Percentiles rank a stretch among this genome's conserved stretches.
Conservation (phyloP, 2,113 vertebrate genomes). For the Hypomesus transpacificus region DNA sequence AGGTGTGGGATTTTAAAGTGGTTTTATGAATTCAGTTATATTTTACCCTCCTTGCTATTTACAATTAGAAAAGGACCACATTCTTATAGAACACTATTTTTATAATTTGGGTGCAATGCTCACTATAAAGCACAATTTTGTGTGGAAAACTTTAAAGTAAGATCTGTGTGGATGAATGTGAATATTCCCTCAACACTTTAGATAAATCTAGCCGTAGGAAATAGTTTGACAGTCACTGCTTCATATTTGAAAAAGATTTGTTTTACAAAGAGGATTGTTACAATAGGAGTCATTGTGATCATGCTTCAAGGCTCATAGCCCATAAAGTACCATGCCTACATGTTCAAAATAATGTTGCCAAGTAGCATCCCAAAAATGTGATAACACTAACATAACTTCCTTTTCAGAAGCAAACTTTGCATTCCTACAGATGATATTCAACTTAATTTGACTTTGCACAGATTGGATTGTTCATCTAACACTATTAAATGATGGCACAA, state of each 20-base stretch:
- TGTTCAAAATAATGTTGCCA: neutral
- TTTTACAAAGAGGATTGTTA: conserved; percentile 26
- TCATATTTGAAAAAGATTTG: conserved; percentile 10
- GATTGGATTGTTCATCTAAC: conserved; percentile 40
- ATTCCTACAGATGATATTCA: conserved; percentile 10
- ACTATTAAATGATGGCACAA: conserved; percentile 51
- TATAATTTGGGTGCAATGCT: conserved; percentile 35
- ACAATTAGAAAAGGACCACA: conserved; percentile 33
- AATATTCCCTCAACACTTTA: conserved; percentile 29
- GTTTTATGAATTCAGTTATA: conserved; percentile 21
- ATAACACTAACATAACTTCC: conserved; percentile 16
- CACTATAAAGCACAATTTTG: conserved; percentile 32
- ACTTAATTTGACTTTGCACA: conserved; percentile 37
- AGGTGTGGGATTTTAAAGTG: conserved; percentile 28
- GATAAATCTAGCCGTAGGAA: conserved; percentile 32
- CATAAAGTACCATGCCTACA: conserved; percentile 7
- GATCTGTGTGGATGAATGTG: conserved; percentile 25
- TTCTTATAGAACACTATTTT: conserved; percentile 51
- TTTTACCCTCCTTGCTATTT: neutral
- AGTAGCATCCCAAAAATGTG: conserved; percentile 13
- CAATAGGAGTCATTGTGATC: conserved; percentile 9
- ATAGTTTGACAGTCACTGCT: conserved; percentile 18
- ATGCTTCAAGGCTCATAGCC: conserved; percentile 12
- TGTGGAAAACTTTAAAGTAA: conserved; percentile 29
- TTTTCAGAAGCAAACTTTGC: conserved; percentile 11